Evolutionary conservation across 2,797 vertebrate species (phyloP).

Genomic region (Argentina silus): DNA sequence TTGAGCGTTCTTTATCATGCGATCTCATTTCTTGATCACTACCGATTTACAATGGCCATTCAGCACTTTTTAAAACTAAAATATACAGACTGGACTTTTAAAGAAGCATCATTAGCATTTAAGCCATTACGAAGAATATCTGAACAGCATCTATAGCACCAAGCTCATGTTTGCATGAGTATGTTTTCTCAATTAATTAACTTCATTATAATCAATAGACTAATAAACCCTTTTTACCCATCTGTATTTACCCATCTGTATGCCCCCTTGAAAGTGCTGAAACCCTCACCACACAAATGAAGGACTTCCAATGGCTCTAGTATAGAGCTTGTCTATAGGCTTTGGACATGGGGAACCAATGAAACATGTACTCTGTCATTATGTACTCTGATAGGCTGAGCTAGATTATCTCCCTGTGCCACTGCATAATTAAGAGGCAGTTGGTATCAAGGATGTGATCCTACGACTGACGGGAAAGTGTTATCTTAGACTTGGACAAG

Average conservation of each 20-base stretch:
- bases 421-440: constrained; percentile 78
- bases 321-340: constrained; percentile 47
- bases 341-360: constrained; percentile 47
- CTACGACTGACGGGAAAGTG: constrained; percentile 72
- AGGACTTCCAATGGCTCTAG: neutral
- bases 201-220: too few relatives aligned
- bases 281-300: neutral
- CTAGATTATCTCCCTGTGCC: constrained; percentile 64
- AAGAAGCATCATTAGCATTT: neutral
- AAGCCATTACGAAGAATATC: neutral
- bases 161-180: neutral
- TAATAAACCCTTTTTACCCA: too few relatives aligned
- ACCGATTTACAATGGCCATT: too few relatives aligned
- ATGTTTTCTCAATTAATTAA: neutral
- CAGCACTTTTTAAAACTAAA: neutral
- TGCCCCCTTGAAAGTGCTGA: too few relatives aligned
- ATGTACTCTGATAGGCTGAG: constrained; percentile 58
- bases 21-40: too few relatives aligned
- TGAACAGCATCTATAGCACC: neutral
- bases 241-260: too few relatives aligned
- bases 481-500: constrained; percentile 56
- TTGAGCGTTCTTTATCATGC: too few relatives aligned
- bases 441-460: constrained; percentile 67
- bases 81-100: neutral
- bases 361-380: constrained; percentile 54